A percentile compares a stretch with the other conserved stretches of the same genome.
These are phyloP conservation scores for Trachymyrmex cornetzi DNA, from an alignment of 1,140 invertebrate genomes.

Conservation along the genomic window DNA sequence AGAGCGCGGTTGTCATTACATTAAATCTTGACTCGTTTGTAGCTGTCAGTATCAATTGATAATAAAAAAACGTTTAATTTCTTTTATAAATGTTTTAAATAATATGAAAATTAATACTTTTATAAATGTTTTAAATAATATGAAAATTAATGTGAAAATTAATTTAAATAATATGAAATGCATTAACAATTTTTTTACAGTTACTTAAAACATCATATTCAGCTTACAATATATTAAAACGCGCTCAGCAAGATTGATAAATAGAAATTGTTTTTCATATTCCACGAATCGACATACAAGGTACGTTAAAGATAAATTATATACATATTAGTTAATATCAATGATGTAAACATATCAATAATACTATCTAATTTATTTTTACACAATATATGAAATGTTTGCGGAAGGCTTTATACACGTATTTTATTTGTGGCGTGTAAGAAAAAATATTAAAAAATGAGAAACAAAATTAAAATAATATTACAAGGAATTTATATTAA, in stretches of 20 bases:
- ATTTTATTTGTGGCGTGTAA: not conserved
- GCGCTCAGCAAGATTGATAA: not conserved
- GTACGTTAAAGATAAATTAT: not conserved
- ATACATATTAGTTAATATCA: not conserved
- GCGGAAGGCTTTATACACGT: not conserved
- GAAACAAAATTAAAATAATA: not conserved
- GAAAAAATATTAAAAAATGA: not conserved
- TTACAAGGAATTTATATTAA: not conserved
- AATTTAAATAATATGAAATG: not conserved
- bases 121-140: not conserved
- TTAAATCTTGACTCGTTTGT: conserved; percentile 72
- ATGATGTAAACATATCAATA: not conserved
- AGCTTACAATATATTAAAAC: conserved; percentile 69
- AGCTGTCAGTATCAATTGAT: conserved; percentile 53
- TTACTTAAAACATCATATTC: conserved; percentile 73
- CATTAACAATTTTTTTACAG: conserved; percentile 56
- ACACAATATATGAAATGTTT: not conserved
- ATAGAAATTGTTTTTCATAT: not conserved
- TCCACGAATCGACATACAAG: not conserved
- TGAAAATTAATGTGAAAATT: too few species aligned
- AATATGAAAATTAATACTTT: not conserved
- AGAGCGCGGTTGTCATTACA: conserved; percentile 56
- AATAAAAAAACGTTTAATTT: not conserved
- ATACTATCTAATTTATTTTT: not conserved
- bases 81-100: not conserved